Conservation (phyloP, 2,113 vertebrate genomes). For the Sturnus vulgaris region DNA sequence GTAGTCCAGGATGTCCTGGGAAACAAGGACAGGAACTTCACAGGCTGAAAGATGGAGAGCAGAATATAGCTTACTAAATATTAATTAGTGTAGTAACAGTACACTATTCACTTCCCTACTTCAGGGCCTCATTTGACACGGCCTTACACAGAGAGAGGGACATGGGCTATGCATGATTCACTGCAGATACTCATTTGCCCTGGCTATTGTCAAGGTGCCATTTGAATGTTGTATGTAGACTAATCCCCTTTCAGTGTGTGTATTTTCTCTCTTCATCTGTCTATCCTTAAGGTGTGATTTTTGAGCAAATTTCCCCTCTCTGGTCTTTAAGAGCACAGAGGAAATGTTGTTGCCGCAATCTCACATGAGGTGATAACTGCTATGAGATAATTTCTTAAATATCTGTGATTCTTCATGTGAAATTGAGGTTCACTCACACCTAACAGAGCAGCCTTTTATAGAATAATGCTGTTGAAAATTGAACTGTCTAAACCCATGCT, state of each 20-base stretch:
- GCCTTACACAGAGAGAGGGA: background rate
- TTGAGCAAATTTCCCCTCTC: background rate
- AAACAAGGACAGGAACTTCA: background rate
- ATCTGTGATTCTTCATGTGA: background rate
- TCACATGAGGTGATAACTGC: background rate
- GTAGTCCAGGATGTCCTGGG: background rate
- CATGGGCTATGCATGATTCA: background rate
- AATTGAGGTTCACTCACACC: background rate
- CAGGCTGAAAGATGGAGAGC: background rate
- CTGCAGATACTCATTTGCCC: background rate
- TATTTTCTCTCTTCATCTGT: background rate
- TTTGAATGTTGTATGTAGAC: background rate
- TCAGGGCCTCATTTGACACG: background rate
- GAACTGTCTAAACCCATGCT: background rate
- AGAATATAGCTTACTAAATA: background rate
- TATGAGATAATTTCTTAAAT: background rate
- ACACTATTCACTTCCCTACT: background rate
- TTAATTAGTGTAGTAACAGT: background rate
- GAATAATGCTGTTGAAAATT: background rate
- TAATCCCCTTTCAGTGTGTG: background rate
- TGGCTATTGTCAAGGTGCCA: background rate
- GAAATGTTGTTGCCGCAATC: background rate
- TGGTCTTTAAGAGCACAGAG: background rate
- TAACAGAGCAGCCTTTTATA: background rate
- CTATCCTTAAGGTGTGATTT: background rate